Evolutionary conservation across 2,888 invertebrate species (phyloP), one percentile per base, ranked within the genome.

Genomic region (Dicranocentrus wangi): DNA sequence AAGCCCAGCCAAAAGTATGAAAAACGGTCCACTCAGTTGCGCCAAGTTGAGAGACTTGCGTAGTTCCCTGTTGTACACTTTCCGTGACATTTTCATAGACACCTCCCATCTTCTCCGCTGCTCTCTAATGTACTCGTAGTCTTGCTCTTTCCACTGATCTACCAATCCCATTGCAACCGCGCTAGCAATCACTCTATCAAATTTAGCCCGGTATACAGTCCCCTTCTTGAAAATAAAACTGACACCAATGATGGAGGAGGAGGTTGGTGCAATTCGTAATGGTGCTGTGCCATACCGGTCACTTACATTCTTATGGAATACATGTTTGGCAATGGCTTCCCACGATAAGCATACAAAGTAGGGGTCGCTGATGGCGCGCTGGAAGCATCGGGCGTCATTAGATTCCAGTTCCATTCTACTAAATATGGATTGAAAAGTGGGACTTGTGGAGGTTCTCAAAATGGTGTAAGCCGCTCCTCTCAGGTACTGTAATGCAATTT

Each of bases 401-500:
- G 39, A 23, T 23, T 83, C 77, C 32, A 82, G 15, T 13, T 68
- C 47, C 70, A 83, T 81, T 17, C 72, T 42, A 7, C 47, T 25
- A 17, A 82, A 81, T 10, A 83, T 79, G 17, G 23, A 72, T 19
- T 43, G 32, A 42, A 78, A 79, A 0, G 77, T 79, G 8, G 80
- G 81, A 42, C 78, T 81, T 5, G 60, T 60, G 1, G 82, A 75
- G 2, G 83, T 70, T 51, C 78, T 78, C 10, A 85, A 53, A 0
- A 81, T 13, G 7, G 55, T 13, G 19, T 70, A 83, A 0, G 83
- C 84, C 0, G 82, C 85, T 42, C 84, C 85, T 1, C 71, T 61
- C n/a, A 77, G 43, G 58, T 71, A 83, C 25, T 81, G 80, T 7
- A 85, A 60, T 0, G 81, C 79, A n/a, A n/a, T n/a, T n/a, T n/a